Conservation (phyloP, 2,113 vertebrate species). For the Chaetodon auriga region DNA sequence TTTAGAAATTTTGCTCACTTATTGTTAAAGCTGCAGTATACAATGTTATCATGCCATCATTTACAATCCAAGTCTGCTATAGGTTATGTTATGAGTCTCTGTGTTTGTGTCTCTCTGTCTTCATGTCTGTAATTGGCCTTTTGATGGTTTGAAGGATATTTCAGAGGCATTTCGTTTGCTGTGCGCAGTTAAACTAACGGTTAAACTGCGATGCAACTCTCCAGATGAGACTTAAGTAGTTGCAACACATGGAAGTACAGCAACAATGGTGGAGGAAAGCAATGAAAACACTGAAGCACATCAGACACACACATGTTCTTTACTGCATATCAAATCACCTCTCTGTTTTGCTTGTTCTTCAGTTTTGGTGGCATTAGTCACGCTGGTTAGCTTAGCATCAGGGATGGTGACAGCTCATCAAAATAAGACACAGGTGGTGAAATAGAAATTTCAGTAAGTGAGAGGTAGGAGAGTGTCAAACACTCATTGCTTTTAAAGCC, state of each 20-base stretch:
- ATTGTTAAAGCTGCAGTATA: neutral
- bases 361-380: constrained; percentile 1
- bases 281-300: neutral
- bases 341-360: constrained; percentile 22
- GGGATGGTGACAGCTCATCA: constrained; percentile 43
- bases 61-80: neutral
- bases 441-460: neutral
- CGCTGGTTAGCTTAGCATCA: constrained; percentile 8
- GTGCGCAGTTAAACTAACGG: neutral
- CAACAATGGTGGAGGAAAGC: neutral
- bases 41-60: neutral
- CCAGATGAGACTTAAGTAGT: neutral
- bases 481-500: neutral
- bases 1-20: neutral
- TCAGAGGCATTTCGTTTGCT: neutral
- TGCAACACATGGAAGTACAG: neutral
- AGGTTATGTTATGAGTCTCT: neutral
- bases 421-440: constrained; percentile 24
- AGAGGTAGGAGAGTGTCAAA: neutral
- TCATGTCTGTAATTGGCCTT: neutral
- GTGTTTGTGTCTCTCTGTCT: neutral
- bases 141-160: neutral
- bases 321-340: constrained; percentile 10
- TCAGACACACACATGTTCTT: neutral
- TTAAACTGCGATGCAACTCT: neutral